Conservation (phyloP, 1,140 invertebrate species). For the honey bee (Apis mellifera) region DNA sequence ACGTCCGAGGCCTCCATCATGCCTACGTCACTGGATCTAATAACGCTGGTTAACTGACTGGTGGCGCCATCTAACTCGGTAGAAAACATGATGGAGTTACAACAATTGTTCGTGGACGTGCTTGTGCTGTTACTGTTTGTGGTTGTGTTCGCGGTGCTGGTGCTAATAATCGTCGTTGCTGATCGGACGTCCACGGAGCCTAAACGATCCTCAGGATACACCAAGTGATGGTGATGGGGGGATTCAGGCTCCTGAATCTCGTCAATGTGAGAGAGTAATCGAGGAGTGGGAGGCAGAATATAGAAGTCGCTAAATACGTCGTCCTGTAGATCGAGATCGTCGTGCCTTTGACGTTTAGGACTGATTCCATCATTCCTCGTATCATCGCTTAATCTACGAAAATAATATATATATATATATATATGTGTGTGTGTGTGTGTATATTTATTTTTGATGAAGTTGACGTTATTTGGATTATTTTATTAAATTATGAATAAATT, state of each 20-base stretch:
- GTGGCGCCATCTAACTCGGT: conserved; percentile 64
- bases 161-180: conserved; percentile 31
- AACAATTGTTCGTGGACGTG: conserved; percentile 41
- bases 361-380: conserved; percentile 73
- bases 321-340: conserved; percentile 76
- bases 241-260: conserved; percentile 74
- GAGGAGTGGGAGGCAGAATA: conserved; percentile 85
- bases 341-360: conserved; percentile 75
- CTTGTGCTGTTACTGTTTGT: conserved; percentile 13
- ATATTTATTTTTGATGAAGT: no score
- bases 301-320: conserved; percentile 85
- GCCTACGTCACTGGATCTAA: conserved; percentile 62
- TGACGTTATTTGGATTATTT: background rate
- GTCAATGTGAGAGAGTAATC: conserved; percentile 86
- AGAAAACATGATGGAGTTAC: conserved; percentile 62
- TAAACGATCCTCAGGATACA: conserved; percentile 67
- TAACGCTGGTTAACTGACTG: conserved; percentile 32
- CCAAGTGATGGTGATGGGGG: conserved; percentile 66
- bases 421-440: no score
- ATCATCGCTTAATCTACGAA: conserved; percentile 72
- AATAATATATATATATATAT: background rate
- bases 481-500: background rate
- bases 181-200: conserved; percentile 49
- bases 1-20: conserved; percentile 75
- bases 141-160: conserved; percentile 28